A percentile compares a stretch with the other conserved stretches of the same genome.
These are phyloP conservation scores for Scaptomyza caliginosa DNA, from an alignment of 2,888 invertebrate species.

Conservation along the genomic window DNA sequence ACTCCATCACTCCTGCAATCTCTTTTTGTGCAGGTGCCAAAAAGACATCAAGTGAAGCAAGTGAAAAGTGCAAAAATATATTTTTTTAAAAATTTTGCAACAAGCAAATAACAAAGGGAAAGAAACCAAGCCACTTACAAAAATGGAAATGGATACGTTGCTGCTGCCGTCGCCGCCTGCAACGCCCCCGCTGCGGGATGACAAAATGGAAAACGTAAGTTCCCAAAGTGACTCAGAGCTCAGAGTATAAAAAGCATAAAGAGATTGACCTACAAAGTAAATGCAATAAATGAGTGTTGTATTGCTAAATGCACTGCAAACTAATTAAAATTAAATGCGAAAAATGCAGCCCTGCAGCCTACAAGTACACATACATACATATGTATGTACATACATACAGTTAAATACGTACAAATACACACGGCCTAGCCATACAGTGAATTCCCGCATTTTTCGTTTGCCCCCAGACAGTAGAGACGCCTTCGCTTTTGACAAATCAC, in stretches of 20 bases:
- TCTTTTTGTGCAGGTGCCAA: slow-evolving; percentile 23
- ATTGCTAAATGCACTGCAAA: slow-evolving; percentile 50
- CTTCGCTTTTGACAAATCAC: slow-evolving; percentile 65
- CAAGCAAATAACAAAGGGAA: slow-evolving; percentile 1
- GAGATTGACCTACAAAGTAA: slow-evolving; percentile 58
- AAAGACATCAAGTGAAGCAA: slow-evolving; percentile 38
- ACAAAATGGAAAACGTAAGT: slow-evolving; percentile 83
- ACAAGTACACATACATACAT: background rate
- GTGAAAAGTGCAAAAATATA: slow-evolving; percentile 52
- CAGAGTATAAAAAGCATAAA: background rate
- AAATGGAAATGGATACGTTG: slow-evolving; percentile 81
- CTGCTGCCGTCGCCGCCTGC: slow-evolving; percentile 88
- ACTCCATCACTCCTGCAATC: slow-evolving; percentile 7
- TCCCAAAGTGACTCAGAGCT: slow-evolving; percentile 57
- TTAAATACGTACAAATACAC: background rate
- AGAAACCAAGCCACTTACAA: slow-evolving; percentile 24
- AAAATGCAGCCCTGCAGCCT: slow-evolving; percentile 45
- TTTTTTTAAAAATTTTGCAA: background rate
- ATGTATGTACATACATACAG: too few relatives aligned
- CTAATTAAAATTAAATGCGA: slow-evolving; percentile 63
- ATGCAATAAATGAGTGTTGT: slow-evolving; percentile 25
- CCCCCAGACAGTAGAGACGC: slow-evolving; percentile 45
- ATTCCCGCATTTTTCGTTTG: slow-evolving; percentile 56
- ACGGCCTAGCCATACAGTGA: slow-evolving; percentile 17
- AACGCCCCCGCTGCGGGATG: slow-evolving; percentile 88